These are phyloP conservation scores for Dynastes hyllus DNA, from an alignment of 2,888 invertebrate species.

Conservation along the genomic window DNA sequence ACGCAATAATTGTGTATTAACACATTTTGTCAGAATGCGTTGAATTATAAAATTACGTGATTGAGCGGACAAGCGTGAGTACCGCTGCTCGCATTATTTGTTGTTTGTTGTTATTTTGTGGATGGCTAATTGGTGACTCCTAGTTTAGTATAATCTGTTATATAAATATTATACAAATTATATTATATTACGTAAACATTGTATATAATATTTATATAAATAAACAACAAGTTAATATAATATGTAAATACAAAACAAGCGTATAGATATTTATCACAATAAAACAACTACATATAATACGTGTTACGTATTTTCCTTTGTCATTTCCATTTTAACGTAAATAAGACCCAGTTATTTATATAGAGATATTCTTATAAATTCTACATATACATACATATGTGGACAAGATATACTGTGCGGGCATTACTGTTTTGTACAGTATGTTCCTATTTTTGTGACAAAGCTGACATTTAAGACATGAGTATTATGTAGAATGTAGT, in stretches of 20 bases:
- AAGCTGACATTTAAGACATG: conserved; percentile 24
- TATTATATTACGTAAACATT: conserved; percentile 49
- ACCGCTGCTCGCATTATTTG: too few relatives aligned
- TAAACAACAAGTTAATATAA: conserved; percentile 41
- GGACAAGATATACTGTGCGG: conserved; percentile 71
- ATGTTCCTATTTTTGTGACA: conserved; percentile 46
- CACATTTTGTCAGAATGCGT: too few relatives aligned
- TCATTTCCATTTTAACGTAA: conserved; percentile 37
- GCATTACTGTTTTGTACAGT: conserved; percentile 62
- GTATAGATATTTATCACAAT: conserved; percentile 49
- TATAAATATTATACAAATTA: conserved; percentile 11
- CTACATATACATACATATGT: conserved; percentile 59
- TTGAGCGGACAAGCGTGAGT: too few relatives aligned
- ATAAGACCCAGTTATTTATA: conserved; percentile 44
- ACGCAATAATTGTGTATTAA: too few relatives aligned
- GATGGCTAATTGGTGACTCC: too few relatives aligned
- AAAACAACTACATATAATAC: conserved; percentile 35
- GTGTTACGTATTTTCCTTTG: conserved; percentile 6
- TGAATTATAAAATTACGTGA: too few relatives aligned
- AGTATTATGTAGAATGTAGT: not conserved
- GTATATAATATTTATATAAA: conserved; percentile 40
- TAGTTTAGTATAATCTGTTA: not conserved
- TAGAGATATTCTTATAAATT: conserved; percentile 45
- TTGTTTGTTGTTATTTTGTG: too few relatives aligned
- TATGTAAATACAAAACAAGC: conserved; percentile 48